Conservation (phyloP, 2,888 invertebrate genomes). For the Dichetophora obliterata region DNA sequence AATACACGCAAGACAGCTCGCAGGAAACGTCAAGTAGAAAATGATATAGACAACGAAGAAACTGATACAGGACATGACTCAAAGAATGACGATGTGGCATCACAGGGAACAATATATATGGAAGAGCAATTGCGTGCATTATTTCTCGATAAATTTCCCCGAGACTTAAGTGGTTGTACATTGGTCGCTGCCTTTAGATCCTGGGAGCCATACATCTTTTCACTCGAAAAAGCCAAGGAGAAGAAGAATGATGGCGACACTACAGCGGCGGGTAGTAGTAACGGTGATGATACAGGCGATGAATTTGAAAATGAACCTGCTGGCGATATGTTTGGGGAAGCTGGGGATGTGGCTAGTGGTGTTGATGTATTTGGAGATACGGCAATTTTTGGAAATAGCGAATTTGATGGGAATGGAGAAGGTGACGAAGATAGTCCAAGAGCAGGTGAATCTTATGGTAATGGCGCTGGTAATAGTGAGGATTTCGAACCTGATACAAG, state of each 20-base stretch:
- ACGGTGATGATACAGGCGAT: too few relatives aligned
- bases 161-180: conserved; percentile 63
- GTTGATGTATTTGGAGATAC: conserved; percentile 34
- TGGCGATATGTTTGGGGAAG: not conserved
- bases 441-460: conserved; percentile 29
- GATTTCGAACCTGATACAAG: not conserved
- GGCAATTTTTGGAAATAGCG: not conserved
- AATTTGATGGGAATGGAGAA: not conserved
- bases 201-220: conserved; percentile 66
- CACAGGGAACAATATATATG: conserved; percentile 39
- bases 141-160: conserved; percentile 64
- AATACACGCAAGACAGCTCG: not conserved
- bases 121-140: conserved; percentile 55
- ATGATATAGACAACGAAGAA: not conserved
- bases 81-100: too few relatives aligned
- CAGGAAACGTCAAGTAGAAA: not conserved
- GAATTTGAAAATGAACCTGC: not conserved
- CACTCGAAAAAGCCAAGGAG: conserved; percentile 16
- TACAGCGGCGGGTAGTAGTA: not conserved
- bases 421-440: conserved; percentile 36
- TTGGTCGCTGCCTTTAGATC: conserved; percentile 62
- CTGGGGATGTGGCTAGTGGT: conserved; percentile 36
- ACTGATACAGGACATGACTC: not conserved
- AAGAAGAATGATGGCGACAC: not conserved
- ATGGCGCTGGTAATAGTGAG: not conserved